Percentiles rank a stretch among this genome's conserved stretches.
Evolutionary conservation across 92 coral and sea anemone species (phyloP).

Genomic region (Palythoa grandiflora): DNA sequence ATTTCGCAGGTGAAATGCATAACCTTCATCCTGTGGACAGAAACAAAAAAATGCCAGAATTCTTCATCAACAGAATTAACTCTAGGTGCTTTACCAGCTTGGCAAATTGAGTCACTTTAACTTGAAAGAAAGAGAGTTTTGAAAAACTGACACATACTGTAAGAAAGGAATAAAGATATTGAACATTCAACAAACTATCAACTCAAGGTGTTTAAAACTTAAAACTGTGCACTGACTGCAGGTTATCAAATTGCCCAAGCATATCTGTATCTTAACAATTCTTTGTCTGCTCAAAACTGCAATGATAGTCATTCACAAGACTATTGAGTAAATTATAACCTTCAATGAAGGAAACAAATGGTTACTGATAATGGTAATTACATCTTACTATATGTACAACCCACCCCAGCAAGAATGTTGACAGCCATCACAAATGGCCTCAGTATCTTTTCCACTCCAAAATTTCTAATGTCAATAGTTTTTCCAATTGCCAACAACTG

Average conservation of each 20-base stretch:
- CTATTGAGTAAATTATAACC: background rate
- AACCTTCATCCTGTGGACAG: conserved; percentile 45
- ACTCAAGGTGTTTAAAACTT: conserved; percentile 18
- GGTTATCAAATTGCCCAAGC: conserved; percentile 35
- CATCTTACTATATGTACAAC: background rate
- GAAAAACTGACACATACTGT: conserved; percentile 10
- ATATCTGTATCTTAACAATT: conserved; percentile 13
- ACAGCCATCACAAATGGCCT: conserved; percentile 22
- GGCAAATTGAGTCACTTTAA: conserved; percentile 29
- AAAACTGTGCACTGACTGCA: conserved; percentile 32
- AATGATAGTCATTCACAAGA: conserved; percentile 21
- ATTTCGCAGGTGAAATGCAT: conserved; percentile 30
- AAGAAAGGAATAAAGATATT: conserved; percentile 24
- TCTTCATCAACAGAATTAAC: conserved; percentile 6
- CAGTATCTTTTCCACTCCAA: conserved; percentile 33
- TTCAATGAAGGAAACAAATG: background rate
- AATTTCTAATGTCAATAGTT: conserved; percentile 37
- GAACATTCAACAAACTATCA: conserved; percentile 28
- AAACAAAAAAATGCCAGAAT: background rate
- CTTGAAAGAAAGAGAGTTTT: conserved; percentile 5
- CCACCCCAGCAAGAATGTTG: conserved; percentile 23
- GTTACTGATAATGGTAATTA: conserved; percentile 2
- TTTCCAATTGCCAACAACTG: conserved; percentile 41
- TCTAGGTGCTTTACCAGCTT: conserved; percentile 24
- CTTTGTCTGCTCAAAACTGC: conserved; percentile 3